Evolutionary conservation across 1,140 invertebrate genomes (phyloP).

Genomic region (Drosophila trapezifrons): DNA sequence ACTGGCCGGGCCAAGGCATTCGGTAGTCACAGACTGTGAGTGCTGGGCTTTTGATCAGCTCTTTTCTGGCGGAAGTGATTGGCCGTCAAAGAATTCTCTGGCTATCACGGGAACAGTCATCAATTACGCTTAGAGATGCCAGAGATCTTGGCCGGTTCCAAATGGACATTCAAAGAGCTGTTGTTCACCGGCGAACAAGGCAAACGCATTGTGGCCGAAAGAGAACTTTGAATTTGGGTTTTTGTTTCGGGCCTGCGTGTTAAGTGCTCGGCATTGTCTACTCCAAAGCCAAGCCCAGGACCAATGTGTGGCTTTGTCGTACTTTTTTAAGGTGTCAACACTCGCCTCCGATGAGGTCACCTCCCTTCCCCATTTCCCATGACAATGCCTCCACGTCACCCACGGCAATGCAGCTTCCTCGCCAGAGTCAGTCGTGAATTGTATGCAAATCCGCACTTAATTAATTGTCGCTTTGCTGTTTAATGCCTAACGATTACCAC

Average conservation of each 20-base stretch:
- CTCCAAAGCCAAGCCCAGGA: conserved; percentile 59
- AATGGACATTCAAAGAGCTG: conserved; percentile 27
- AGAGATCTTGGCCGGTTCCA: conserved; percentile 8
- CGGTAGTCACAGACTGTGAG: conserved; percentile 27
- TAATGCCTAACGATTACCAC: conserved; percentile 8
- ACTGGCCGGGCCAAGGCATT: conserved; percentile 13
- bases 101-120: conserved; percentile 46
- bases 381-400: conserved; percentile 47
- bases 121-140: conserved; percentile 55
- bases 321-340: conserved; percentile 45
- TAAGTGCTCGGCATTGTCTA: conserved; percentile 57
- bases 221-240: conserved; percentile 37
- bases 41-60: conserved; percentile 38
- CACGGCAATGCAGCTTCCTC: conserved; percentile 23
- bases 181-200: conserved; percentile 47
- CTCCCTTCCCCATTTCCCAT: conserved; percentile 23
- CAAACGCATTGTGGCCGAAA: conserved; percentile 51
- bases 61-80: conserved; percentile 57
- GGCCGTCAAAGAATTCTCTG: conserved; percentile 39
- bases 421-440: conserved; percentile 22
- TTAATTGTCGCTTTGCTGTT: conserved; percentile 36
- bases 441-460: conserved; percentile 48
- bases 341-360: conserved; percentile 50
- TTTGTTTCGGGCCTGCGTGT: conserved; percentile 45
- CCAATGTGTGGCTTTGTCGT: conserved; percentile 42